phyloP scores from a whole-genome alignment of 2,797 vertebrate species.

The Danio kyathit region DNA sequence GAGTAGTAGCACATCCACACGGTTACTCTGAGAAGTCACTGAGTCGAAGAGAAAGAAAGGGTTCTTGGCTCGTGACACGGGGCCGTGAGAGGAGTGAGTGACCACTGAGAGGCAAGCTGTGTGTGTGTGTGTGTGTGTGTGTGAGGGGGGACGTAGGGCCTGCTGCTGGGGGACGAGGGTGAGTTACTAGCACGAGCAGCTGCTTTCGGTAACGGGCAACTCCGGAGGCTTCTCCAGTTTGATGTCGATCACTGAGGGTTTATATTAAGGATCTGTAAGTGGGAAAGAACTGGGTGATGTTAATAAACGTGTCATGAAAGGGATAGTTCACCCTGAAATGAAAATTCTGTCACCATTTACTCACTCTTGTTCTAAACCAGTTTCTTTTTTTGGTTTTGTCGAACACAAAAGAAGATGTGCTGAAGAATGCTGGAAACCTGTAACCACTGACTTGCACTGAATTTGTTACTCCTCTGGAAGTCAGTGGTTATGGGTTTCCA shows the following conservation, averaged over 20 bases:
- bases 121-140: conserved; percentile 69
- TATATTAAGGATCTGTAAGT: conserved; percentile 76
- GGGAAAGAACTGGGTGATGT: neutral
- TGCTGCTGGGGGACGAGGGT: conserved; percentile 48
- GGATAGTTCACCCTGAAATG: no score
- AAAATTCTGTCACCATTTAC: no score
- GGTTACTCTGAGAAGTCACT: conserved; percentile 85
- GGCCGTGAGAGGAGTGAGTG: conserved; percentile 76
- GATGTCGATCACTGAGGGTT: conserved; percentile 88
- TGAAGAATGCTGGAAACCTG: no score
- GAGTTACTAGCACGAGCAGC: conserved; percentile 90
- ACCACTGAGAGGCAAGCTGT: conserved; percentile 84
- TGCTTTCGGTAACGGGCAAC: conserved; percentile 91
- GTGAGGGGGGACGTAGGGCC: conserved; percentile 54
- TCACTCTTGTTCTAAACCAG: no score
- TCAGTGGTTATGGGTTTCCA: no score
- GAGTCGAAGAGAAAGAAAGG: conserved; percentile 78
- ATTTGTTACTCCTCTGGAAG: no score
- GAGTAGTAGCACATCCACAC: conserved; percentile 86
- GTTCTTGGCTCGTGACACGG: conserved; percentile 79
- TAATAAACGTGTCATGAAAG: neutral
- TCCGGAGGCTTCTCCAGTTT: conserved; percentile 91
- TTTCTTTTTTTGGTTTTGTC: no score
- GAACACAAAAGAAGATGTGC: no score
- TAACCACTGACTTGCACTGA: no score